Evolutionary conservation across 2,113 vertebrate species (phyloP).

Genomic region (Desmodus rotundus): DNA sequence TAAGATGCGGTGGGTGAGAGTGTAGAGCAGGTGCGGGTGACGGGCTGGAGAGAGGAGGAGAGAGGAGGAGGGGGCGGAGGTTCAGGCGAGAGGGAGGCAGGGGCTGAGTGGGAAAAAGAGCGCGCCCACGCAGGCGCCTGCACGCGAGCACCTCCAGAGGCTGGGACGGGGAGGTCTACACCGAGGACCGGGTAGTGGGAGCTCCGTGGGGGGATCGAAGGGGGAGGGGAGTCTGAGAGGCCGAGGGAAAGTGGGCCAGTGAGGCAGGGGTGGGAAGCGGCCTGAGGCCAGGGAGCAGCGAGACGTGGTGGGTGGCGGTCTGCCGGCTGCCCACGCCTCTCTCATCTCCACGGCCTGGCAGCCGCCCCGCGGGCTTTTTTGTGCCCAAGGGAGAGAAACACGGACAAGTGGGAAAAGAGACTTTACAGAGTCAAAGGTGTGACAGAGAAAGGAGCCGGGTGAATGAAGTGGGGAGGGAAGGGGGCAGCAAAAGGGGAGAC

Average conservation of each 20-base stretch:
- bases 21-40: neutral
- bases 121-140: too few species aligned
- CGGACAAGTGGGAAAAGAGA: neutral
- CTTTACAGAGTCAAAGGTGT: neutral
- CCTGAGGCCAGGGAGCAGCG: neutral
- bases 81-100: neutral
- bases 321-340: neutral
- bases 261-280: neutral
- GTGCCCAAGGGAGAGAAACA: neutral
- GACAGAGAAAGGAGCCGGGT: neutral
- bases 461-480: neutral
- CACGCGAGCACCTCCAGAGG: neutral
- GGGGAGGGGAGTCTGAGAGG: neutral
- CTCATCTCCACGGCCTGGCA: fast-evolving
- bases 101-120: neutral
- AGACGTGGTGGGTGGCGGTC: neutral
- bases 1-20: neutral
- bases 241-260: neutral
- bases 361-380: too few species aligned
- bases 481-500: neutral
- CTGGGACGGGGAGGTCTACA: too few species aligned
- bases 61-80: neutral
- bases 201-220: too few species aligned
- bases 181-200: too few species aligned
- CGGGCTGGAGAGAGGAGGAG: neutral